Evolutionary conservation across 2,888 invertebrate genomes (phyloP).

Genomic region (Calliphora vomitoria): DNA sequence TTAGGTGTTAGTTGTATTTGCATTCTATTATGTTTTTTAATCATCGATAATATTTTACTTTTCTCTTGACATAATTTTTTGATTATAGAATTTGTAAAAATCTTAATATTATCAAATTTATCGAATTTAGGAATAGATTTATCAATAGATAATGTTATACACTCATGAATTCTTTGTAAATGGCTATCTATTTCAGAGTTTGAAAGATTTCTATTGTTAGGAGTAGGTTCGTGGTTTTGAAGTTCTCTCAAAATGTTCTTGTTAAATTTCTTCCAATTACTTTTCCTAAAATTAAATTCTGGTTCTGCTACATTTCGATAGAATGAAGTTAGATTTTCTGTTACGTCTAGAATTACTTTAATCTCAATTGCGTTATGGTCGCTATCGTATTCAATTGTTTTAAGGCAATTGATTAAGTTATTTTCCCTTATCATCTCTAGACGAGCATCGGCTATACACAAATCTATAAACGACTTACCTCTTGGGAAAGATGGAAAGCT

Average conservation of each 20-base stretch:
- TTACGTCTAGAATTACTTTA: neutral
- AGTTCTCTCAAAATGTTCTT: neutral
- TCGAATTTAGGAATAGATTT: slow-evolving; percentile 18
- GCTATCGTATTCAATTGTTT: slow-evolving; percentile 21
- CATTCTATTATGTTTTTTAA: slow-evolving; percentile 22
- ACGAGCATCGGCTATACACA: too few species aligned
- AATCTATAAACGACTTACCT: too few species aligned
- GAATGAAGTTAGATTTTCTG: too few species aligned
- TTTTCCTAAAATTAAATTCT: slow-evolving; percentile 8
- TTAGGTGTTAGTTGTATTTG: neutral
- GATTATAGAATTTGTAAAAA: neutral
- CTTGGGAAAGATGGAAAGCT: too few species aligned
- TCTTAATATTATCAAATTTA: neutral
- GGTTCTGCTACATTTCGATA: neutral
- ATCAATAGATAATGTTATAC: too few species aligned
- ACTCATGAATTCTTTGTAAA: too few species aligned
- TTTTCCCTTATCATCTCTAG: neutral
- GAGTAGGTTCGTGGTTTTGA: neutral
- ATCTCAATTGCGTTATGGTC: slow-evolving; percentile 17
- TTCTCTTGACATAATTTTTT: neutral
- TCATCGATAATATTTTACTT: neutral
- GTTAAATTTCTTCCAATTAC: slow-evolving; percentile 17
- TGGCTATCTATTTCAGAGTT: slow-evolving; percentile 1
- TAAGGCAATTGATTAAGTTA: slow-evolving; percentile 5
- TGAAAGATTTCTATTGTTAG: slow-evolving; percentile 5